These are phyloP conservation scores for Microcebus griseorufus DNA, from an alignment of 2,113 vertebrate genomes.

Conservation along the genomic window DNA sequence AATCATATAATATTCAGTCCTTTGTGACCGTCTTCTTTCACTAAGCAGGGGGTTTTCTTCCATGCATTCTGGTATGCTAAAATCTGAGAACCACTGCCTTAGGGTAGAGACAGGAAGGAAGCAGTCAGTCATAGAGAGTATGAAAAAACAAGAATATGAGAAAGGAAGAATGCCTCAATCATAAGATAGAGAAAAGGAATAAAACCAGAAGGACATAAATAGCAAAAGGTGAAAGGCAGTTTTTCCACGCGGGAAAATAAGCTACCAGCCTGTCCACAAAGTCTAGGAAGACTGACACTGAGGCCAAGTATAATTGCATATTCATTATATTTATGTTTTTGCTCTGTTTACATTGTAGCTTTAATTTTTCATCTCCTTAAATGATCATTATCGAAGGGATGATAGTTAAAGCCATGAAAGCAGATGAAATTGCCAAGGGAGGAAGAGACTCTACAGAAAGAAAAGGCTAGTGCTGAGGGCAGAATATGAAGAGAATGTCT, in stretches of 20 bases:
- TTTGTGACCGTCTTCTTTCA: neutral
- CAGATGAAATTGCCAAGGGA: neutral
- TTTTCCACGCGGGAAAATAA: neutral
- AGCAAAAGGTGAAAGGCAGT: neutral
- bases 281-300: neutral
- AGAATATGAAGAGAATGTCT: neutral
- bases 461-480: neutral
- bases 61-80: neutral
- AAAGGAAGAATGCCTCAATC: neutral
- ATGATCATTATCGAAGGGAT: neutral
- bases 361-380: neutral
- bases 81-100: neutral
- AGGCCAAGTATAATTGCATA: neutral
- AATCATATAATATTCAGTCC: neutral
- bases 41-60: neutral
- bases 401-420: neutral
- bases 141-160: neutral
- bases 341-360: neutral
- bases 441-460: neutral
- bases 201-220: neutral
- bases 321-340: neutral
- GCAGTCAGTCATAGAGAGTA: neutral
- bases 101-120: neutral
- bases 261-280: neutral
- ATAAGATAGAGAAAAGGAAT: neutral